phyloP scores from a whole-genome alignment of 2,797 vertebrate species.

The Cynodonichthys magdalenae region DNA sequence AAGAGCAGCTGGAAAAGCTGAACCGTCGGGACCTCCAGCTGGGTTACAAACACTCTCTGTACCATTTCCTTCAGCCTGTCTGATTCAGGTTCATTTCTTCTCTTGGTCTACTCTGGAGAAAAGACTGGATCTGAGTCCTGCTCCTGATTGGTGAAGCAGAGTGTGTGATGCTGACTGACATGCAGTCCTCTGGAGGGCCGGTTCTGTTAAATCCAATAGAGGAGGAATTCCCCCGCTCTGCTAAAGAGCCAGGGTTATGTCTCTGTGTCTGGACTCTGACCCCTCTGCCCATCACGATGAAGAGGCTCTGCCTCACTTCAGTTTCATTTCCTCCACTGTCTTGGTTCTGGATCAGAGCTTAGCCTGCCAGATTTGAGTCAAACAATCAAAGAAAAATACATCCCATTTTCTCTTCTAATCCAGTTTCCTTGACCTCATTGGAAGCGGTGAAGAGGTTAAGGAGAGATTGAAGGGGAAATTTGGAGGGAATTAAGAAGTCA shows the following conservation, averaged over 20 bases:
- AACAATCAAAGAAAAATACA: background rate
- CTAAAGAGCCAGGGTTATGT: conserved; percentile 2
- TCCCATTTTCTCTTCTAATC: background rate
- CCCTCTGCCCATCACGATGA: background rate
- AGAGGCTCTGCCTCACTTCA: background rate
- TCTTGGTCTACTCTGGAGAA: background rate
- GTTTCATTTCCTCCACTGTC: background rate
- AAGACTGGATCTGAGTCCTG: background rate
- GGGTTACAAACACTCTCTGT: background rate
- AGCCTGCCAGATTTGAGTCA: background rate
- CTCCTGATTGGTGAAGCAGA: conserved; percentile 9
- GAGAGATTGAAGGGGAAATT: background rate
- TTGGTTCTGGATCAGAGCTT: background rate
- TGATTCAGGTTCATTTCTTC: background rate
- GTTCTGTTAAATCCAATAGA: background rate
- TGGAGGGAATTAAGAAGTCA: background rate
- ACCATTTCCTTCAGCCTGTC: background rate
- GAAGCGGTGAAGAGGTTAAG: background rate
- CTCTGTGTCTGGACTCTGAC: conserved; percentile 1
- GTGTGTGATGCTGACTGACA: conserved; percentile 9
- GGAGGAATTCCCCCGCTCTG: background rate
- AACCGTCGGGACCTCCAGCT: background rate
- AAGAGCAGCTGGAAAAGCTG: conserved; percentile 1
- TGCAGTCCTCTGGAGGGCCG: background rate
- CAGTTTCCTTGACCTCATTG: background rate